Conservation (phyloP, 2,113 vertebrate species). For the Cepphus grylle region DNA sequence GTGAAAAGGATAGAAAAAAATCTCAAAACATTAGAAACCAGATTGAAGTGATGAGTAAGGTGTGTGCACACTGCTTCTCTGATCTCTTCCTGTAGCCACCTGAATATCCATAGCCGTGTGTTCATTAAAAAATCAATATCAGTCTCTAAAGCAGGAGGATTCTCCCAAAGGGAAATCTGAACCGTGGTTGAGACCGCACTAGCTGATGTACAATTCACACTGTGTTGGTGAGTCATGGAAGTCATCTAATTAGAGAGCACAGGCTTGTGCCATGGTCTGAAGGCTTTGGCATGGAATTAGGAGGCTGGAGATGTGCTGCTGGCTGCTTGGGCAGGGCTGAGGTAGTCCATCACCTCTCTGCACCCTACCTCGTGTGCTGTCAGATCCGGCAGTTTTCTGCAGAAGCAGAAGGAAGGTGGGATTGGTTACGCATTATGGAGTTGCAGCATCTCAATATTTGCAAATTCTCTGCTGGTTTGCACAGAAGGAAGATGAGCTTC, state of each 20-base stretch:
- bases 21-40: not conserved
- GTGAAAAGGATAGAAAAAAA: not conserved
- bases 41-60: not conserved
- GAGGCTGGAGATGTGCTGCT: not conserved
- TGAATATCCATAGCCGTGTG: not conserved
- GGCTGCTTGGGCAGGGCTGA: not conserved
- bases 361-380: rapidly evolving
- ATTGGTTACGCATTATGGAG: not conserved
- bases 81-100: not conserved
- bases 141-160: not conserved
- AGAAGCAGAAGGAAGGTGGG: not conserved
- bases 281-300: not conserved
- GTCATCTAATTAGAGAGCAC: not conserved
- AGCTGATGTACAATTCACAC: not conserved
- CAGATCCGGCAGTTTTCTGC: not conserved
- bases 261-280: not conserved
- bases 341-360: not conserved
- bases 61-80: not conserved
- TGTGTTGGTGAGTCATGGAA: not conserved
- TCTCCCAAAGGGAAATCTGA: not conserved
- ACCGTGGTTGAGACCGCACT: not conserved
- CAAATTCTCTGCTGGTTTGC: not conserved
- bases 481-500: not conserved
- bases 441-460: not conserved
- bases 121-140: not conserved